phyloP scores from a whole-genome alignment of 2,113 vertebrate species.

The Mesoclemmys tuberculata region DNA sequence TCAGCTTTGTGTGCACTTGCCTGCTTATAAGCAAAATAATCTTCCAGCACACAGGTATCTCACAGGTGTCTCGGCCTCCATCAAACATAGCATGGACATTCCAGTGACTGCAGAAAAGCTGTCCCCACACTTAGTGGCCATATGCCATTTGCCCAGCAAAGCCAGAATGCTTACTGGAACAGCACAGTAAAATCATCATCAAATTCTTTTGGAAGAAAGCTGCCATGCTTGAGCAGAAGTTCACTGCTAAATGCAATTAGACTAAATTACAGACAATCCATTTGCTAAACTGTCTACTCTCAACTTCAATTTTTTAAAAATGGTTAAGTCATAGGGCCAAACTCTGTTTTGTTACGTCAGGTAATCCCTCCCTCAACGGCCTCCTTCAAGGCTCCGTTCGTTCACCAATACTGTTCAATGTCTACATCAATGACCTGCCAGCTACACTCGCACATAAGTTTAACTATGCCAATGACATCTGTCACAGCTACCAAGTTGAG shows the following conservation, averaged over 20 bases:
- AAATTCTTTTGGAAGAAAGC: neutral
- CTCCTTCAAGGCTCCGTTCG: too few species aligned
- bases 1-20: neutral
- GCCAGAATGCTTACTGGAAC: neutral
- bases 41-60: neutral
- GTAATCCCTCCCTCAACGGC: neutral
- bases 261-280: constrained; percentile 2
- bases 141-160: neutral
- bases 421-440: too few species aligned
- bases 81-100: neutral
- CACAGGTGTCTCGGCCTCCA: neutral
- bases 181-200: neutral
- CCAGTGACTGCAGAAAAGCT: neutral
- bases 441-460: too few species aligned
- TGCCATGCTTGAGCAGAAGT: neutral
- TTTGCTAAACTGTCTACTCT: neutral
- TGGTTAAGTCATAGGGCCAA: neutral
- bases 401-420: too few species aligned
- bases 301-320: neutral
- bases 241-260: constrained; percentile 1
- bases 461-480: too few species aligned
- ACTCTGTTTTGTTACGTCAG: neutral
- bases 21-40: neutral
- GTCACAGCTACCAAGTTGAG: too few species aligned
- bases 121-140: neutral